These are phyloP conservation scores for Drosophila mauritiana DNA, from an alignment of 1,140 invertebrate species.

Conservation along the genomic window DNA sequence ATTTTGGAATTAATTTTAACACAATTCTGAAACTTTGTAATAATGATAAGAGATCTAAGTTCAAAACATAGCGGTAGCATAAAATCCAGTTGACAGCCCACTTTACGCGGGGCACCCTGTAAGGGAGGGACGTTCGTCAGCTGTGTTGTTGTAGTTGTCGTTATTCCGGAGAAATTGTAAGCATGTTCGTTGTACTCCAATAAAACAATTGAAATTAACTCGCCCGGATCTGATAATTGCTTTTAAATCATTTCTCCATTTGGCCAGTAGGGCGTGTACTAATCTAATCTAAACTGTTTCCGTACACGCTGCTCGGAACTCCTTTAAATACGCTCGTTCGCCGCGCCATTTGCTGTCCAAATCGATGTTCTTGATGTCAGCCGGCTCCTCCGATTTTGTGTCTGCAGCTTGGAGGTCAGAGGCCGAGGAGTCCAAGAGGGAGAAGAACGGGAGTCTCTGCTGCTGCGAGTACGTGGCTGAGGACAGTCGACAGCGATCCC, in stretches of 20 bases:
- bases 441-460: constrained; percentile 77
- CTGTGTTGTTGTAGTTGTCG: constrained; percentile 24
- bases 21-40: not conserved
- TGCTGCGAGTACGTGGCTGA: constrained; percentile 87
- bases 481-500: constrained; percentile 84
- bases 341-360: not conserved
- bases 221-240: not conserved
- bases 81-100: constrained; percentile 1
- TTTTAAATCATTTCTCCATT: not conserved
- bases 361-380: constrained; percentile 43
- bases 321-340: not conserved
- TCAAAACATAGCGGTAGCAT: not conserved
- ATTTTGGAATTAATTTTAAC: too few species aligned
- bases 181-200: constrained; percentile 8
- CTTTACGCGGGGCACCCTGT: constrained; percentile 5
- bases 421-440: constrained; percentile 32
- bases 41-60: not conserved
- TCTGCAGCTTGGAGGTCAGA: constrained; percentile 39
- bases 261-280: constrained; percentile 3
- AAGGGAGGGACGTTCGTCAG: constrained; percentile 3
- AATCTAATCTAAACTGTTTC: constrained; percentile 52
- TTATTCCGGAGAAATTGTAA: constrained; percentile 18
- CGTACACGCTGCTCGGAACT: constrained; percentile 53
- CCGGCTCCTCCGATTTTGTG: constrained; percentile 40
- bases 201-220: constrained; percentile 15